Evolutionary conservation across 1,140 invertebrate genomes (phyloP), one percentile per base, ranked within the genome.

Genomic region (Pseudomyrmex cubaensis): DNA sequence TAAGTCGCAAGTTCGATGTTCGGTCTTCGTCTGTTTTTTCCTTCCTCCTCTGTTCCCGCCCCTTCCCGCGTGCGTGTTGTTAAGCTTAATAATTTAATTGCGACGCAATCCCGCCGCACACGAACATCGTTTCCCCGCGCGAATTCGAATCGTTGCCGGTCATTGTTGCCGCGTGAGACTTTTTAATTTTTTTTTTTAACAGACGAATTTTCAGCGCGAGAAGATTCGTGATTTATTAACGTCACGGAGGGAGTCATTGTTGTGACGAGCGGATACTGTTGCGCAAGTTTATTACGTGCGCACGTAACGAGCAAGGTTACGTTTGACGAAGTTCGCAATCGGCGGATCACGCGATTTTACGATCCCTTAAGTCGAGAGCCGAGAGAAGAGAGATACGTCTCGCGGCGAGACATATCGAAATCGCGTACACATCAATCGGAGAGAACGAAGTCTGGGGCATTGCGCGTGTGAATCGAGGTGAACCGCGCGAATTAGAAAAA

Each of bases 1-100:
- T 87, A 85, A 85, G 57, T 56, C 50, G 25, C 52, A 83, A 44
- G 17, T 54, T 66, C 17, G 15, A 20, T 4, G 50, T 17, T n/a
- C 22, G 54, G 52, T 12, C 1, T 35, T 66, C 20, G 13, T 7
- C 15, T 54, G 46, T 73, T 59, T 67, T 44, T 46, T 74, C 63
- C 78, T 75, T 69, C 25, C 25, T 2, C 25, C 25, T 25, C 25
- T 25, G 0, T 25, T 25, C 5, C 5, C 35, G 35, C 35, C 35
- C 0, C 5, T 35, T 35, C 5, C 35, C 35, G 35, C 35, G 35
- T 74, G 77, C 67, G 17, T 80, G 78, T 70, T 75, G 64, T 82
- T 50, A 46, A 52, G 9, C 13, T 35, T 75, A 62, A 75, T 44
- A 20, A 8, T 25, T 22, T 66, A 74, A 75, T 48, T 50, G 17